These are phyloP conservation scores for Sceloporus tristichus DNA, from an alignment of 2,113 vertebrate genomes.

Conservation along the genomic window DNA sequence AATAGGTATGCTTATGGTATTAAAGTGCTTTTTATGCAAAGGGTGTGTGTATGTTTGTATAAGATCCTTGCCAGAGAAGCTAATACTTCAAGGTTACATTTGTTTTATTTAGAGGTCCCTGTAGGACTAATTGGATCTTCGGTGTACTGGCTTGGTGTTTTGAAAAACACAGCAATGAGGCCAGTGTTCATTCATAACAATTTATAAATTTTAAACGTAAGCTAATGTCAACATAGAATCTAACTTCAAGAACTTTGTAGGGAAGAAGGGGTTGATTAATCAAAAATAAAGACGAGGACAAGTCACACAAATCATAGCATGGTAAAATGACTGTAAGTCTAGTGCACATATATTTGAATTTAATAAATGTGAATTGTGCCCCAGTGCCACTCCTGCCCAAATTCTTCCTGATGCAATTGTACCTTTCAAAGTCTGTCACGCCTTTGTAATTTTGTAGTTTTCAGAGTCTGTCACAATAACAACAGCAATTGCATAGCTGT, in stretches of 20 bases:
- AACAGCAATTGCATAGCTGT: neutral
- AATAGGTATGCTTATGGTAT: neutral
- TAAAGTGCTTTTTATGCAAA: neutral
- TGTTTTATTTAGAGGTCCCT: conserved; percentile 44
- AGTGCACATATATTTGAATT: neutral
- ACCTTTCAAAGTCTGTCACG: neutral
- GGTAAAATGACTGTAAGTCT: neutral
- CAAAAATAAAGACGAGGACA: conserved; percentile 1
- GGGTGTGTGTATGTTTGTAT: neutral
- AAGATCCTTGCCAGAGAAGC: neutral
- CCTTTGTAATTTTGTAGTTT: too few relatives aligned
- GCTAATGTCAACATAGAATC: neutral
- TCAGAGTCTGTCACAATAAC: too few relatives aligned
- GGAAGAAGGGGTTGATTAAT: neutral
- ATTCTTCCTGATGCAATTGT: neutral
- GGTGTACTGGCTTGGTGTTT: neutral
- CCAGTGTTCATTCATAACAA: neutral
- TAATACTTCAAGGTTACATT: neutral
- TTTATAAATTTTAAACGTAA: neutral
- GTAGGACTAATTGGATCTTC: conserved; percentile 7
- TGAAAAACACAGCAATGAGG: conserved; percentile 5
- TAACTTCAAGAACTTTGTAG: neutral
- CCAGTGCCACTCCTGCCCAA: neutral
- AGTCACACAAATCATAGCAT: neutral
- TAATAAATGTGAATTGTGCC: neutral